Percentiles rank a stretch among this genome's conserved stretches.
Evolutionary conservation across 1,140 invertebrate species (phyloP).

Genomic region (Metaphire vulgaris): DNA sequence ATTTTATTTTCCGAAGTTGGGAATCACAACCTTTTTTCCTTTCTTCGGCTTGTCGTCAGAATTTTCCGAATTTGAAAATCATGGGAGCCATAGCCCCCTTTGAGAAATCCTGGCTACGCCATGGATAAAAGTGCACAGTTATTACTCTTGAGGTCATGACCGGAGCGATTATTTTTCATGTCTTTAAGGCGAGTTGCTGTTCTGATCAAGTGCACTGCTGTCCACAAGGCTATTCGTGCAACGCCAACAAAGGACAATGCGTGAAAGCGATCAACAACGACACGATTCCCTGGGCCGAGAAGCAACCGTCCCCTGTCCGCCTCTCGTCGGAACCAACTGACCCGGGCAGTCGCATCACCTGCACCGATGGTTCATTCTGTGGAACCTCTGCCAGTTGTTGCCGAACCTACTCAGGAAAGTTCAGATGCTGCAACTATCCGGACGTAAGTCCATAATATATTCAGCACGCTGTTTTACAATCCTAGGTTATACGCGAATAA

Average conservation of each 20-base stretch:
- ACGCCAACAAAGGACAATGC: not conserved
- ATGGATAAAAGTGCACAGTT: not conserved
- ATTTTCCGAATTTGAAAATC: no score
- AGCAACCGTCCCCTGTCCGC: not conserved
- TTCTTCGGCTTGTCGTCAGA: not conserved
- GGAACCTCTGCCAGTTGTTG: not conserved
- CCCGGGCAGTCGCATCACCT: not conserved
- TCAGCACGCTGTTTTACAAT: not conserved
- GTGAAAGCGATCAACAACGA: not conserved
- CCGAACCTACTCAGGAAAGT: not conserved
- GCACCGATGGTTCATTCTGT: not conserved
- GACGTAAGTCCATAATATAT: not conserved
- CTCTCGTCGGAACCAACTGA: not conserved
- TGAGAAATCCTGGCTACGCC: no score
- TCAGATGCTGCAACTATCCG: not conserved
- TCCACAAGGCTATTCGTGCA: not conserved
- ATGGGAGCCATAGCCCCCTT: no score
- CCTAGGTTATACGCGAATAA: no score
- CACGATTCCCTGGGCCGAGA: not conserved
- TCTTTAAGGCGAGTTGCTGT: not conserved
- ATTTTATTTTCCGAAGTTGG: not conserved
- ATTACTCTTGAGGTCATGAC: not conserved
- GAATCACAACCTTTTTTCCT: not conserved
- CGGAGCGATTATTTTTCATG: no score
- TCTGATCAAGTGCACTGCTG: not conserved